phyloP scores from a whole-genome alignment of 2,888 invertebrate genomes.

The Diadegma fenestrale region DNA sequence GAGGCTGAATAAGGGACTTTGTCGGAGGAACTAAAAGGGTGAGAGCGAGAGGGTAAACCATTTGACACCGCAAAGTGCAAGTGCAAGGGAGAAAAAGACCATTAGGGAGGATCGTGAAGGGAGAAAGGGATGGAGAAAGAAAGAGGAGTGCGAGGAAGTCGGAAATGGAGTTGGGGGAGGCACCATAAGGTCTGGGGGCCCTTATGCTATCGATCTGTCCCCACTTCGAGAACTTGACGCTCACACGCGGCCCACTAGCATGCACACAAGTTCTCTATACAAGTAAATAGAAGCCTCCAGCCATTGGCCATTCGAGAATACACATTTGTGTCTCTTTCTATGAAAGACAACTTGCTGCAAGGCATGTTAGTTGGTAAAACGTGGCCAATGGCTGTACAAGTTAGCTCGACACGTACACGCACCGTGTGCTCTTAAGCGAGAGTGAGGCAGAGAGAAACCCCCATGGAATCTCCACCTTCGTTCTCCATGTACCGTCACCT shows the following conservation, averaged over 20 bases:
- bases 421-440: conserved; percentile 14
- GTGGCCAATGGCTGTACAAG: conserved; percentile 17
- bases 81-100: conserved; percentile 59
- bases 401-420: neutral
- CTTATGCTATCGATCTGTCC: conserved; percentile 82
- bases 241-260: conserved; percentile 64
- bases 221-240: conserved; percentile 74
- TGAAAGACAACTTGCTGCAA: neutral
- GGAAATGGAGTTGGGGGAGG: conserved; percentile 75
- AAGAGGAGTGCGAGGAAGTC: conserved; percentile 67
- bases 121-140: conserved; percentile 51
- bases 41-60: conserved; percentile 21
- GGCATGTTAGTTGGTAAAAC: neutral
- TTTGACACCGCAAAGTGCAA: conserved; percentile 52
- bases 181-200: conserved; percentile 82
- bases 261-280: conserved; percentile 40
- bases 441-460: conserved; percentile 58
- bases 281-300: neutral
- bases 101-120: conserved; percentile 43
- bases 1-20: conserved; percentile 43
- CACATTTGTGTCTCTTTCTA: neutral
- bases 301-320: conserved; percentile 12
- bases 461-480: conserved; percentile 70
- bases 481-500: conserved; percentile 18
- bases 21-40: conserved; percentile 33